Evolutionary conservation across 2,888 invertebrate species (phyloP).

Genomic region (Lypha dubia): DNA sequence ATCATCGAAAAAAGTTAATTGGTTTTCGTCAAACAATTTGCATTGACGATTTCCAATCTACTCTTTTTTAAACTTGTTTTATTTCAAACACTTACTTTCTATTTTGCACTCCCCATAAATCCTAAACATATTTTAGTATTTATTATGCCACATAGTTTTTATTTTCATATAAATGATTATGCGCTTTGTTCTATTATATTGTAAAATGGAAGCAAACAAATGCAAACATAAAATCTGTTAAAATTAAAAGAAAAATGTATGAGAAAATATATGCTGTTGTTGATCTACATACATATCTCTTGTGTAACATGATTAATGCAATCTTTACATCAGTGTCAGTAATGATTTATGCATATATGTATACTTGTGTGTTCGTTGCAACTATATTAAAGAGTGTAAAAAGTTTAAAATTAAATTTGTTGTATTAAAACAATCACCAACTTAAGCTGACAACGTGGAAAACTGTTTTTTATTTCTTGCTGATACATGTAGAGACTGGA

Average conservation of each 20-base stretch:
- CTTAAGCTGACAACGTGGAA: too few species aligned
- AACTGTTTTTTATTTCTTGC: too few species aligned
- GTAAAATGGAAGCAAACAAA: background rate
- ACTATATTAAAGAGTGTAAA: too few species aligned
- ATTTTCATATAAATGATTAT: background rate
- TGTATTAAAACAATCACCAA: too few species aligned
- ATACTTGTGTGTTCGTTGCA: background rate
- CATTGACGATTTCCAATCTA: too few species aligned
- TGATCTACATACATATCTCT: conserved; percentile 52
- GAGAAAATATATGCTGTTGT: conserved; percentile 7
- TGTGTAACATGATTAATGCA: conserved; percentile 47
- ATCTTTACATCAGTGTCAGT: conserved; percentile 36
- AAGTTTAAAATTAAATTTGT: too few species aligned
- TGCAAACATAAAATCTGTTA: background rate
- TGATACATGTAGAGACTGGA: too few species aligned
- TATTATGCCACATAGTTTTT: background rate
- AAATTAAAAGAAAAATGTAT: conserved; percentile 17
- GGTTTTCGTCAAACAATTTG: too few species aligned
- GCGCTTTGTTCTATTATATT: background rate
- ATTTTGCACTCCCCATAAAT: background rate
- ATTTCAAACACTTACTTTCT: background rate
- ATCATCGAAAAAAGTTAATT: too few species aligned
- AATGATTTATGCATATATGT: too few species aligned
- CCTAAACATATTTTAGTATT: background rate
- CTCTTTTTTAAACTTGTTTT: background rate